Evolutionary conservation across 2,888 invertebrate species (phyloP).

Genomic region (Agrilus mali): DNA sequence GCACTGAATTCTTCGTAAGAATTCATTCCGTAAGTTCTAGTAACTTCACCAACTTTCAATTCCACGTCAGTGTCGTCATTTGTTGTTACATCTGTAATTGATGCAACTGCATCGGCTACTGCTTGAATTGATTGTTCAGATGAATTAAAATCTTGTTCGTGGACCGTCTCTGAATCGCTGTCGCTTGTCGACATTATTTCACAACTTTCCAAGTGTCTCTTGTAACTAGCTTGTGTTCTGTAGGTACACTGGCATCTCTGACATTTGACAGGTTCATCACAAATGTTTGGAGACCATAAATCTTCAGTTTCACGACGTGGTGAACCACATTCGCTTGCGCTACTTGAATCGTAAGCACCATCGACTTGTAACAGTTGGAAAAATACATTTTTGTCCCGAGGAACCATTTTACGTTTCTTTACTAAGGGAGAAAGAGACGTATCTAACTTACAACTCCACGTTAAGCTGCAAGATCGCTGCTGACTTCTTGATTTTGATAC

Average conservation of each 20-base stretch:
- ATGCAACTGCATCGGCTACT: background rate
- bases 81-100: background rate
- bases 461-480: conserved; percentile 54
- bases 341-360: conserved; percentile 39
- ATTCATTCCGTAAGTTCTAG: conserved; percentile 24
- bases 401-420: conserved; percentile 49
- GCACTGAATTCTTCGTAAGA: conserved; percentile 27
- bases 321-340: conserved; percentile 37
- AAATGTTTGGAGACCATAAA: conserved; percentile 33
- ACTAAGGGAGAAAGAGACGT: conserved; percentile 47
- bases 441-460: conserved; percentile 59
- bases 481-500: conserved; percentile 40
- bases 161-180: conserved; percentile 54
- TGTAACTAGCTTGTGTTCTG: conserved; percentile 68
- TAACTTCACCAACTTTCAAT: conserved; percentile 13
- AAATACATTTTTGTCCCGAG: conserved; percentile 31
- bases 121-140: background rate
- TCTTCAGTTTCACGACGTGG: conserved; percentile 20
- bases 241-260: conserved; percentile 79
- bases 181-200: conserved; percentile 71
- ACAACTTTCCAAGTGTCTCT: conserved; percentile 64
- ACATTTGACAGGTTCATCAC: conserved; percentile 71
- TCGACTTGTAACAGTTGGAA: conserved; percentile 43
- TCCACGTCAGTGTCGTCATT: conserved; percentile 5
- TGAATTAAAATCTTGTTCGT: conserved; percentile 5